Percentiles rank a stretch among this genome's conserved stretches.
phyloP scores from a whole-genome alignment of 2,113 vertebrate species.

The Sphaerodactylus townsendi region DNA sequence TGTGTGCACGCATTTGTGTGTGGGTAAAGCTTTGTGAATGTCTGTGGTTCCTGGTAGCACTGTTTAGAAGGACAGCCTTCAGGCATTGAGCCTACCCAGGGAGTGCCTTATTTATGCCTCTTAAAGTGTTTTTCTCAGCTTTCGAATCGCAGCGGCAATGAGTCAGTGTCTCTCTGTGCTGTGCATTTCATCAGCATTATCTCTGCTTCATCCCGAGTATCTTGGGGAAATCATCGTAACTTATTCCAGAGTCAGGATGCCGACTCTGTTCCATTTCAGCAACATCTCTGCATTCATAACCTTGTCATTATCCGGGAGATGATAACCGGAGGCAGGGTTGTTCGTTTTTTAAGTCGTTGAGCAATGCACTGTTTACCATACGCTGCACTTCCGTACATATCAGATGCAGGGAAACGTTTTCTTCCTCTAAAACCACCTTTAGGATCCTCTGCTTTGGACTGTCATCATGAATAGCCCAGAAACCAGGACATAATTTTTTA shows the following conservation, averaged over 20 bases:
- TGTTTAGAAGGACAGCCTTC: conserved; percentile 22
- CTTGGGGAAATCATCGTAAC: conserved; percentile 59
- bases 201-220: conserved; percentile 51
- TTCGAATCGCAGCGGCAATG: conserved; percentile 51
- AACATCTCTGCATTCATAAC: conserved; percentile 40
- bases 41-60: not conserved
- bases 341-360: conserved; percentile 58
- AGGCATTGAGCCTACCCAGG: not conserved
- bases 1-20: not conserved
- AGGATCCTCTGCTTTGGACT: not conserved
- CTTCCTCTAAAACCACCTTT: not conserved
- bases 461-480: not conserved
- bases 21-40: not conserved
- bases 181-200: conserved; percentile 51
- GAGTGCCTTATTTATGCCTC: conserved; percentile 50
- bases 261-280: conserved; percentile 57
- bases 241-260: conserved; percentile 35
- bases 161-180: conserved; percentile 43
- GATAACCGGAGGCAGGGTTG: conserved; percentile 43
- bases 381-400: not conserved
- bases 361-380: conserved; percentile 34
- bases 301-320: conserved; percentile 46
- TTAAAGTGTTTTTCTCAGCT: conserved; percentile 46
- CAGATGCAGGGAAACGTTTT: not conserved
- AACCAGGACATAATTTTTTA: not conserved